Evolutionary conservation across 2,797 vertebrate genomes (phyloP).

Genomic region (Orientallactaga sibirica): DNA sequence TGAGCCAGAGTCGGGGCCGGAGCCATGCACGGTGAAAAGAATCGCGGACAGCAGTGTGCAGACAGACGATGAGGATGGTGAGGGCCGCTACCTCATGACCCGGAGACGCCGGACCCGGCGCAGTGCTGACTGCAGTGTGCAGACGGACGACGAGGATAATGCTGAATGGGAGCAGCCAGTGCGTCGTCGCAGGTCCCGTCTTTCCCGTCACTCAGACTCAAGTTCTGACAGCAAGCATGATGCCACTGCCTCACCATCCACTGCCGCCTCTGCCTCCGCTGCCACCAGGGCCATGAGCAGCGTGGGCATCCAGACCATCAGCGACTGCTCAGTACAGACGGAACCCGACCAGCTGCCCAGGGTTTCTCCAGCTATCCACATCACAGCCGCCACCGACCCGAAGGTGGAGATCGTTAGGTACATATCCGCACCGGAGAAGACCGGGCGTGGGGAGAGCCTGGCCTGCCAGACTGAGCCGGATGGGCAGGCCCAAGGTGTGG

Average conservation of each 20-base stretch:
- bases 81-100: conserved; percentile 94
- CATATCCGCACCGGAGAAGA: conserved; percentile 98
- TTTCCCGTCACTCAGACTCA: conserved; percentile 94
- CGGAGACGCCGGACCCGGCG: conserved; percentile 94
- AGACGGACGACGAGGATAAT: conserved; percentile 98
- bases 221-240: conserved; percentile 92
- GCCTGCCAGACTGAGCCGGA: conserved; percentile 99
- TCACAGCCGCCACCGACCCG: conserved; percentile 95
- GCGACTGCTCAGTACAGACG: conserved; percentile 97
- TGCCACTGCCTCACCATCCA: conserved; percentile 56
- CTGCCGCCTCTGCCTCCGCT: background rate
- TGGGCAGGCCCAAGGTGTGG: conserved; percentile 93
- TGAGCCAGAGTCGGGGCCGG: conserved; percentile 91
- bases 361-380: conserved; percentile 97
- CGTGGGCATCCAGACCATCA: conserved; percentile 97
- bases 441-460: conserved; percentile 96
- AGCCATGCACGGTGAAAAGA: conserved; percentile 89
- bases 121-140: conserved; percentile 97
- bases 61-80: conserved; percentile 98
- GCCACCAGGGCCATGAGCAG: conserved; percentile 91
- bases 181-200: conserved; percentile 94
- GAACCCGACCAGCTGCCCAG: conserved; percentile 95
- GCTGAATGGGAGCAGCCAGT: conserved; percentile 98
- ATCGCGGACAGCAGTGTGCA: conserved; percentile 97
- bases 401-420: conserved; percentile 97